These are phyloP conservation scores for Panonychus citri DNA, from an alignment of 1,140 invertebrate genomes.

Conservation along the genomic window DNA sequence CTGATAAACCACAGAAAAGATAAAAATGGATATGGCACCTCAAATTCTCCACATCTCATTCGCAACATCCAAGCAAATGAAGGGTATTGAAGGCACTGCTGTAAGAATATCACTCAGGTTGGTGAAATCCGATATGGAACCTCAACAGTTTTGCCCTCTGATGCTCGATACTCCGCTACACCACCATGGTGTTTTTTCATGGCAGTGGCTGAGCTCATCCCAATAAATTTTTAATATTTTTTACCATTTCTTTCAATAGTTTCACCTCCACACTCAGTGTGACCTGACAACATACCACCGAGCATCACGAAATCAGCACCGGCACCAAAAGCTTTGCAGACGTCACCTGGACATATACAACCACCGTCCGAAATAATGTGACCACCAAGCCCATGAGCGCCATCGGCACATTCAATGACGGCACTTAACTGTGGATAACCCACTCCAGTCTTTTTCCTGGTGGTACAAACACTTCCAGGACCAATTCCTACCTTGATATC, in stretches of 20 bases:
- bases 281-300: conserved; percentile 82
- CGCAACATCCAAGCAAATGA: too few relatives aligned
- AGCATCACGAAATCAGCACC: conserved; percentile 93
- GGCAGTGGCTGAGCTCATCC: conserved; percentile 77
- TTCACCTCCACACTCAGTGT: conserved; percentile 75
- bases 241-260: conserved; percentile 58
- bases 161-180: conserved; percentile 62
- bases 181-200: conserved; percentile 79
- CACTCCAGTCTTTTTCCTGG: conserved; percentile 81
- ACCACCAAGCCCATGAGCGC: too few relatives aligned
- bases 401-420: too few relatives aligned
- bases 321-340: conserved; percentile 85
- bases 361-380: too few relatives aligned
- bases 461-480: conserved; percentile 82
- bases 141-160: conserved; percentile 81
- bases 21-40: too few relatives aligned
- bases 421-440: conserved; percentile 82
- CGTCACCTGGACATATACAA: conserved; percentile 66
- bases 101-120: too few relatives aligned
- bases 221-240: conserved; percentile 69
- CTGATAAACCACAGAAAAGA: too few relatives aligned
- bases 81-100: too few relatives aligned
- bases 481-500: conserved; percentile 76
- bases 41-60: too few relatives aligned
- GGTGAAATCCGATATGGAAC: conserved; percentile 68